Base-by-base conservation (phyloP, 2,113 vertebrate genomes). In the Dicrurus megarhynchus region DNA sequence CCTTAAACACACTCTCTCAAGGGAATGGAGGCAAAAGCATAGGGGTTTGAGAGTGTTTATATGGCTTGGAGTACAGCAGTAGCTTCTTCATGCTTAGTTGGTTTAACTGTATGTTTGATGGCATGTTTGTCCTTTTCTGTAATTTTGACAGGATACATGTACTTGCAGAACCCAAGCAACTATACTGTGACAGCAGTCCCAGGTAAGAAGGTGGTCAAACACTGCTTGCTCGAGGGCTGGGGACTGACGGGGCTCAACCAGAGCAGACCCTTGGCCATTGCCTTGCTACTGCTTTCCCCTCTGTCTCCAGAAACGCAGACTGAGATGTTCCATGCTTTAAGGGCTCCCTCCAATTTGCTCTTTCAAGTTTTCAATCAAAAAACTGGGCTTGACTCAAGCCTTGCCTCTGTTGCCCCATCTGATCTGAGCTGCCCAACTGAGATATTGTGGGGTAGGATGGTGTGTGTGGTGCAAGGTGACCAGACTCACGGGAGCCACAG, bases 81-180 rank as follows among this genome's bases (percentile, higher is more conserved):
- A 55, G 26, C 22, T 88, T 77, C 42, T 89, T 70, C 55, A 9
- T 33, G 20, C 52, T 74, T 56, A 61, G 57, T 79, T 77, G 23
- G 7, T 85, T 76, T 88, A 81, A 35, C 63, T 68, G 28, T 67
- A 7, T 39, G 22, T 57, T 85, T 77, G 67, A 86, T 69, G 61
- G 26, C 28, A 33, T 2, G 1, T 75, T 47, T 76, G 53, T 77
- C 37, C 28, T 77, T 79, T 74, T 69, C 65, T 80, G 42, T 37
- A 49, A 8, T 74, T 77, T 76, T 95, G 60, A 44, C 73, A 97
- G 96, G 79, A 57, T 95, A 27, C 6, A 7, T 32, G 32, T 57
- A 35, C 93, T 97, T 42, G 91, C 96, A 84, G 60, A 95, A 80
- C 94, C 94, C 73, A 96, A 86, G 67, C 60, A 61, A 89, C 11